Conservation (phyloP, 2,888 invertebrate species). For the Pheosia gnoma region DNA sequence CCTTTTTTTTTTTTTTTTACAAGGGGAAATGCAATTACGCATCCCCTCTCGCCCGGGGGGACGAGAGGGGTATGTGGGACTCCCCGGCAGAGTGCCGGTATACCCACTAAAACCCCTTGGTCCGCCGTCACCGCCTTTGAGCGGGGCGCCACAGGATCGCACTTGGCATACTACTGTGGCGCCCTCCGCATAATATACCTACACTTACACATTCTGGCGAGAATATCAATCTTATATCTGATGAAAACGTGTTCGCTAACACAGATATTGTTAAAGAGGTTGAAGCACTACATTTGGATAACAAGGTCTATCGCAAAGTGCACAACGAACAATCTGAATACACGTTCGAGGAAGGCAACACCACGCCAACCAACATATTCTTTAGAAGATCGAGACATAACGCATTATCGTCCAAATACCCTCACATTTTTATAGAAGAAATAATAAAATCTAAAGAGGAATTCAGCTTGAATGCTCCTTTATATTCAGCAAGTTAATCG, state of each 20-base stretch:
- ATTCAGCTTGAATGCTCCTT: constrained; percentile 17
- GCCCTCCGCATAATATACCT: too few species aligned
- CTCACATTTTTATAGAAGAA: constrained; percentile 69
- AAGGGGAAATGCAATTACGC: too few species aligned
- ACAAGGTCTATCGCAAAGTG: constrained; percentile 26
- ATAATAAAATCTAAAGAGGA: constrained; percentile 51
- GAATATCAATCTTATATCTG: constrained; percentile 60
- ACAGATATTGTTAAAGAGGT: constrained; percentile 56
- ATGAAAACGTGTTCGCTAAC: constrained; percentile 61
- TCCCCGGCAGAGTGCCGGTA: too few species aligned
- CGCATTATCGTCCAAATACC: constrained; percentile 67
- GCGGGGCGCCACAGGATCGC: too few species aligned
- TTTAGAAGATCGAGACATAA: constrained; percentile 50
- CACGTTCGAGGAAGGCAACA: constrained; percentile 40
- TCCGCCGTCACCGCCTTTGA: too few species aligned
- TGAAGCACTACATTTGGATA: constrained; percentile 37
- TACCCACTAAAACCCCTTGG: too few species aligned
- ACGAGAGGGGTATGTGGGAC: too few species aligned
- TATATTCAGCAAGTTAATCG: constrained; percentile 19
- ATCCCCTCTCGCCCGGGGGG: too few species aligned
- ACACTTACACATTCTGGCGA: constrained; percentile 53
- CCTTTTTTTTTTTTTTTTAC: too few species aligned
- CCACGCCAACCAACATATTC: constrained; percentile 38
- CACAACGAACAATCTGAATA: constrained; percentile 39
- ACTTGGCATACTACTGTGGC: too few species aligned